Evolutionary conservation across 2,888 invertebrate genomes (phyloP), one percentile per base, ranked within the genome.

Genomic region (Andrena fulva): DNA sequence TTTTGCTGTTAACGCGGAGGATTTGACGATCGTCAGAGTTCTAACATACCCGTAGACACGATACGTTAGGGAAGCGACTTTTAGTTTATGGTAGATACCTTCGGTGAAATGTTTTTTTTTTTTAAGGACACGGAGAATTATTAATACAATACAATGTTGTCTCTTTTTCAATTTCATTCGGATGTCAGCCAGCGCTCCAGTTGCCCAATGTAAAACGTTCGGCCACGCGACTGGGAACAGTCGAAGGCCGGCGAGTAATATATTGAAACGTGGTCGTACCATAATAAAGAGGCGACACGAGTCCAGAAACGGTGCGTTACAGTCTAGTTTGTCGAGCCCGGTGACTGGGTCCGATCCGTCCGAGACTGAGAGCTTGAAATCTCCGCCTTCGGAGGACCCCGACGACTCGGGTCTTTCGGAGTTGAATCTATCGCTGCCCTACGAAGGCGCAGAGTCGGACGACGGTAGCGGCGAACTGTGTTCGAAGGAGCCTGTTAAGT

Each of bases 191-290:
- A 85, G 82, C 80, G 83, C 81, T 68, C 82, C 84, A 80, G 83
- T 78, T 48, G 78, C 67, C 64, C 82, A 82, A 79, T 86, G 75
- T 84, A 87, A 85, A 73, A 80, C 84, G 80, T 79, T 76, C 20
- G 87, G 85, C 81, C 85, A 60, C 50, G 62, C 79, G 73, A 79
- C 77, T 68, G 90, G 87, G 78, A 71, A 64, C 74, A 82, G 84
- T 71, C 88, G 87, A 77, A 92, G 89, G 54, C 75, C 90, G 67
- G 82, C 87, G 75, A 91, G 84, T 70, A 87, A 90, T 75, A 89
- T 92, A 73, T 87, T 93, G 71, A 92, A 92, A 84, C 93, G 93
- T 62, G 92, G 93, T 54, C 92, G 93, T 77, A 92, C 92, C 7
- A 91, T 92, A 35, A 77, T 91, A 85, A 91, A 90, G 77, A 90